Percentiles rank a stretch among this genome's conserved stretches.
phyloP scores from a whole-genome alignment of 2,888 invertebrate species.

The Euproctis similis region DNA sequence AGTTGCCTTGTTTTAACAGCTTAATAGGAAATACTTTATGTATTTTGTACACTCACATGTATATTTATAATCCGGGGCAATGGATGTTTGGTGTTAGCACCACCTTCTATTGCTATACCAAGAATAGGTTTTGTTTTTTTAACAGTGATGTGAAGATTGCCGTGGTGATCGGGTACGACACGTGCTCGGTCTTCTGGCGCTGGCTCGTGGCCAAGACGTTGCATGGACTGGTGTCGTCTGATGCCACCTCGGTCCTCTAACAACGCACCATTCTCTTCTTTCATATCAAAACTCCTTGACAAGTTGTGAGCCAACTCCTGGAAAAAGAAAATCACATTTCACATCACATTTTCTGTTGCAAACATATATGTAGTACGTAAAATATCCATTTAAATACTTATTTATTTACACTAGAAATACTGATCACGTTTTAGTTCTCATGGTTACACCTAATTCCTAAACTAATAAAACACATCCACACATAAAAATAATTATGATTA shows the following conservation, averaged over 20 bases:
- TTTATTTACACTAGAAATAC: too few species aligned
- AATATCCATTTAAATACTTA: too few species aligned
- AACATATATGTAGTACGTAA: too few species aligned
- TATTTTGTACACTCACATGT: conserved; percentile 83
- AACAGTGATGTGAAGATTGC: conserved; percentile 90
- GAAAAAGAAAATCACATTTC: conserved; percentile 31
- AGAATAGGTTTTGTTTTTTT: conserved; percentile 95
- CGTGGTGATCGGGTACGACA: conserved; percentile 89
- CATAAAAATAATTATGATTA: conserved; percentile 47
- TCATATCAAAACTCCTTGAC: conserved; percentile 92
- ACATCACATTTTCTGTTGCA: too few species aligned
- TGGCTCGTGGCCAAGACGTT: conserved; percentile 79
- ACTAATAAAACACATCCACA: conserved; percentile 58
- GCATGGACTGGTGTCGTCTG: conserved; percentile 86
- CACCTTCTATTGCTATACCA: conserved; percentile 98
- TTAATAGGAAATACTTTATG: too few species aligned
- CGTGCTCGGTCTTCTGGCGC: conserved; percentile 74
- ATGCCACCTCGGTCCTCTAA: conserved; percentile 80
- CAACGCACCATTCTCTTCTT: conserved; percentile 85
- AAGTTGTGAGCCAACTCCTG: conserved; percentile 91
- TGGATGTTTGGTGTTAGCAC: conserved; percentile 95
- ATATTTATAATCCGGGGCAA: conserved; percentile 97
- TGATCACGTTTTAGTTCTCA: conserved; percentile 18
- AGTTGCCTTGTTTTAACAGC: too few species aligned
- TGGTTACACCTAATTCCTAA: conserved; percentile 49